phyloP scores from a whole-genome alignment of 2,888 invertebrate genomes.

The Drepana falcataria region DNA sequence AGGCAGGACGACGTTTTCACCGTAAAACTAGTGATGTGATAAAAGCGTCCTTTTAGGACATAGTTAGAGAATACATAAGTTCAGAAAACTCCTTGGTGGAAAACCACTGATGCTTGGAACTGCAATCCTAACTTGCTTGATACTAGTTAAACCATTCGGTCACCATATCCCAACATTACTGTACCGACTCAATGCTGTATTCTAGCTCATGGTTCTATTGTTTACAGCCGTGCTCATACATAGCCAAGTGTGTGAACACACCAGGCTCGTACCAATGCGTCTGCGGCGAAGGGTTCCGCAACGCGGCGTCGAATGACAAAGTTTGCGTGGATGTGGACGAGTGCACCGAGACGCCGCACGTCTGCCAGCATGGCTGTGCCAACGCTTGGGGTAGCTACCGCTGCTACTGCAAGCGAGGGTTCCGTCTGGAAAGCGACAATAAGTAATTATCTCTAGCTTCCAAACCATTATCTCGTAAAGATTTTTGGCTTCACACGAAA shows the following conservation, averaged over 20 bases:
- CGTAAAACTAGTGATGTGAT: too few relatives aligned
- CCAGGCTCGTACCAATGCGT: constrained; percentile 69
- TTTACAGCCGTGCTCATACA: constrained; percentile 60
- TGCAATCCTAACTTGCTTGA: too few relatives aligned
- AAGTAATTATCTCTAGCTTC: constrained; percentile 54
- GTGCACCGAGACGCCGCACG: constrained; percentile 71
- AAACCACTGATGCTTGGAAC: too few relatives aligned
- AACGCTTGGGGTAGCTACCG: constrained; percentile 95
- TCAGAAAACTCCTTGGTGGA: too few relatives aligned
- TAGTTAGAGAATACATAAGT: too few relatives aligned
- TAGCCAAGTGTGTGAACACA: constrained; percentile 65
- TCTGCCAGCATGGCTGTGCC: constrained; percentile 92
- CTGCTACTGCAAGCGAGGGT: constrained; percentile 94
- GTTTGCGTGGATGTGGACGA: constrained; percentile 84
- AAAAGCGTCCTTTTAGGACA: too few relatives aligned
- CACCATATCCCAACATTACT: too few relatives aligned
- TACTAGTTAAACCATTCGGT: too few relatives aligned
- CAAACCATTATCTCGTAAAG: too few relatives aligned
- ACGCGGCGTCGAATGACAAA: constrained; percentile 66
- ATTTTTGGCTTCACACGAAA: too few relatives aligned
- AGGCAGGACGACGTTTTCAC: too few relatives aligned
- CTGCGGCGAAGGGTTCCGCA: constrained; percentile 63
- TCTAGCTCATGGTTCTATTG: not conserved
- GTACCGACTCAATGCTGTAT: too few relatives aligned
- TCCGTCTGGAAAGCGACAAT: constrained; percentile 63